Evolutionary conservation across 2,797 vertebrate species (phyloP), one percentile per base, ranked within the genome.

Genomic region (Fratercula arctica): DNA sequence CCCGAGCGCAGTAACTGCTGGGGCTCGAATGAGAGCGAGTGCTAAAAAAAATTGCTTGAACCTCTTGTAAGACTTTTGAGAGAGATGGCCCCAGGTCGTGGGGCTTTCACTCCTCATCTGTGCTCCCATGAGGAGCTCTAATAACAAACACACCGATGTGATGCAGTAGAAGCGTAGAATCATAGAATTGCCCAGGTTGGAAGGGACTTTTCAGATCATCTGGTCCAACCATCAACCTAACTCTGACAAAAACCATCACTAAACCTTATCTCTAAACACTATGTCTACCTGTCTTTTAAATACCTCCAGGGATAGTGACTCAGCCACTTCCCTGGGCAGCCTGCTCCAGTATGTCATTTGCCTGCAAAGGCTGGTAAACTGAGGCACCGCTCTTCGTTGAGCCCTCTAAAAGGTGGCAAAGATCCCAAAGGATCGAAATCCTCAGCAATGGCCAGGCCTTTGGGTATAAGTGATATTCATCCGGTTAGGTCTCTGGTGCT

Each of bases 341-440:
- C 46, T 23, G 46, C 46, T 48, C 21, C 46, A 23, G 21, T 23
- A 48, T 0, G 0, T 13, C 24, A 7, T 12, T 35, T 73, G 20
- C 72, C 10, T 2, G 1, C 35, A 46, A 60, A 48, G 64, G n/a
- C n/a, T 80, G 80, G 89, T 70, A 73, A 69, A 80, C 4, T 28
- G 80, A 83, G 45, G 41, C 35, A n/a, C 1, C 0, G 63, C 14
- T 68, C 39, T 18, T 39, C 3, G 0, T 0, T 75, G 68, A 63
- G 35, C 31, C 31, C 17, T 53, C 39, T n/a, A n/a, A 53, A 74
- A 81, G 56, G 28, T 18, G 20, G 18, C 13, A 56, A 54, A 67
- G 29, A 82, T 67, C 79, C 35, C 54, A 60, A 46, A 82, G 9
- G 43, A 50, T 54, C 26, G 64, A 39, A 73, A 28, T 39, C 54